Conservation (phyloP, 2,113 vertebrate genomes). For the Mormyrus lacerda region DNA sequence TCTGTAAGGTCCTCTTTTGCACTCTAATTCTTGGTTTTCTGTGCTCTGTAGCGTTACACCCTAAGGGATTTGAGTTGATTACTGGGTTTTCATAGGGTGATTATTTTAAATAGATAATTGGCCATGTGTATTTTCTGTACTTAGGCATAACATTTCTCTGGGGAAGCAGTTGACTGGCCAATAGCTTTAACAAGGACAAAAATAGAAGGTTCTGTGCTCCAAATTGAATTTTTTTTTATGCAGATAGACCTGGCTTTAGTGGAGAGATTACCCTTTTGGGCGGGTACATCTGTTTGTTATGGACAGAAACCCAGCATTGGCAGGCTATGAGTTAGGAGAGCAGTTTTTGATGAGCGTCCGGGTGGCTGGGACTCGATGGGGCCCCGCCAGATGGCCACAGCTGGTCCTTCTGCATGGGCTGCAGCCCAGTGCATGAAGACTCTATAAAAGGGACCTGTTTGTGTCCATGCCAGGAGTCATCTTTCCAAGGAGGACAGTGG, state of each 20-base stretch:
- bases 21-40: background rate
- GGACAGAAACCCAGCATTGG: constrained; percentile 2
- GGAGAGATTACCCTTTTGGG: background rate
- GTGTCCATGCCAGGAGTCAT: constrained; percentile 10
- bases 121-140: background rate
- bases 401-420: background rate
- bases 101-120: background rate
- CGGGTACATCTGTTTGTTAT: constrained; percentile 12
- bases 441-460: background rate
- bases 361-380: background rate
- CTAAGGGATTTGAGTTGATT: background rate
- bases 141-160: background rate
- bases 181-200: background rate
- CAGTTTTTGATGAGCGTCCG: constrained; percentile 16
- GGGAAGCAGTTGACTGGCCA: background rate
- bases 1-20: background rate
- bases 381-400: constrained; percentile 16
- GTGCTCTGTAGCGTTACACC: background rate
- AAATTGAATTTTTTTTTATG: background rate
- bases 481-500: constrained; percentile 14
- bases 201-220: background rate
- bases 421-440: constrained; percentile 1
- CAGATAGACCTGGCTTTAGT: constrained; percentile 8
- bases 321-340: constrained; percentile 10
- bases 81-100: background rate